Base-by-base conservation (phyloP, 1,140 invertebrate species). In the Cecropterus lyciades region DNA sequence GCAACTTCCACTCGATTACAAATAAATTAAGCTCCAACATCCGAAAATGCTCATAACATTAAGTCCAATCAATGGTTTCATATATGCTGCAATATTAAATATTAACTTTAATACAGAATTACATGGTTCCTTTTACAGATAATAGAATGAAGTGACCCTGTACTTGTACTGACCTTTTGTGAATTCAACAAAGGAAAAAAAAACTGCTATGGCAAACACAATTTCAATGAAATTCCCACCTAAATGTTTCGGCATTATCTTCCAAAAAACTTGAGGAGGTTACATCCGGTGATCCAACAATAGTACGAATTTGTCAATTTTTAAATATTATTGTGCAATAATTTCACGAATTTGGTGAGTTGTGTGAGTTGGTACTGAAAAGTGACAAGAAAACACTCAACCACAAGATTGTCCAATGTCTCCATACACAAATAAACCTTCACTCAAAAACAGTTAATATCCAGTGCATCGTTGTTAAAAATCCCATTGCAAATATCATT, bases 51-150 rank as follows among this genome's bases (percentile, higher is more conserved):
- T 89, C 75, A 84, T 88, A 82, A 85, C 73, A 91, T 71, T 75
- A 88, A 85, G 74, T 89, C 87, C 89, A 89, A 89, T 88, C 80
- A 89, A 85, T 83, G 73, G 79, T 85, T 80, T 87, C 73, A 84
- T 60, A 82, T 81, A 88, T 84, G 89, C 89, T 92, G 89, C 85
- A 92, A 92, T 92, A 77, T 92, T 86, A 92, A 92, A 92, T 76
- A 89, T 87, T 82, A 91, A 75, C 79, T 91, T 91, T 91, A 90
- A 91, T 91, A 89, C 70, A 85, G 79, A 85, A 80, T 76, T 75
- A 83, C 68, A 88, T 72, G 66, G 55, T 71, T 74, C 73, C 77
- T 77, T 80, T 77, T 80, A 80, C 49, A 84, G 72, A 85, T 73
- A 87, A 79, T 77, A 87, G 75, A 83, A 80, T 80, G 77, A 60